Conservation (phyloP, 2,888 invertebrate genomes). For the Hypomecis atomaria region DNA sequence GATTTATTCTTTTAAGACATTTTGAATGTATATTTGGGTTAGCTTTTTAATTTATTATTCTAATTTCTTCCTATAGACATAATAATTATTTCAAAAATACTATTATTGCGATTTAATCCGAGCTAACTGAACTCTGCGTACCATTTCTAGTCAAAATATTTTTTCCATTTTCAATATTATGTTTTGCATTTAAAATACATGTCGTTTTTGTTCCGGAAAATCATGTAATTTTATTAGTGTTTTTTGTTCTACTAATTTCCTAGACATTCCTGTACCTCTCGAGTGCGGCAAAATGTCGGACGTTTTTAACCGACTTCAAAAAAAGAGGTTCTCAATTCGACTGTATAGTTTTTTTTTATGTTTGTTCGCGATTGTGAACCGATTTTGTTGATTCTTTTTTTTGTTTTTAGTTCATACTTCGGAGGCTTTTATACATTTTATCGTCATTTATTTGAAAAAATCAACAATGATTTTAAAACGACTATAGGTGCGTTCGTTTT, state of each 20-base stretch:
- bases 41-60: conserved; percentile 3
- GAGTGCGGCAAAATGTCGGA: not conserved
- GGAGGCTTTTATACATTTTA: too few relatives aligned
- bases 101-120: not conserved
- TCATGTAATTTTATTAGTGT: conserved; percentile 23
- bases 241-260: conserved; percentile 19
- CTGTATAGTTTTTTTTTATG: too few relatives aligned
- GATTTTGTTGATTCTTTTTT: too few relatives aligned
- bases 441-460: too few relatives aligned
- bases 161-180: conserved; percentile 42
- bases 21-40: conserved; percentile 16
- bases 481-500: too few relatives aligned
- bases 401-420: too few relatives aligned
- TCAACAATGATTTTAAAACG: too few relatives aligned
- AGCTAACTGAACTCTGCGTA: conserved; percentile 40
- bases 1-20: not conserved
- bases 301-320: not conserved
- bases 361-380: too few relatives aligned
- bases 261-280: conserved; percentile 16
- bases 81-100: not conserved
- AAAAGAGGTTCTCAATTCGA: too few relatives aligned
- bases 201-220: conserved; percentile 16
- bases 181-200: conserved; percentile 48
- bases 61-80: not conserved
- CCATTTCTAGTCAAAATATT: conserved; percentile 59